Percentiles rank a stretch among this genome's conserved stretches.
Conservation (phyloP, 2,113 vertebrate genomes). For the Orthonyx spaldingii region DNA sequence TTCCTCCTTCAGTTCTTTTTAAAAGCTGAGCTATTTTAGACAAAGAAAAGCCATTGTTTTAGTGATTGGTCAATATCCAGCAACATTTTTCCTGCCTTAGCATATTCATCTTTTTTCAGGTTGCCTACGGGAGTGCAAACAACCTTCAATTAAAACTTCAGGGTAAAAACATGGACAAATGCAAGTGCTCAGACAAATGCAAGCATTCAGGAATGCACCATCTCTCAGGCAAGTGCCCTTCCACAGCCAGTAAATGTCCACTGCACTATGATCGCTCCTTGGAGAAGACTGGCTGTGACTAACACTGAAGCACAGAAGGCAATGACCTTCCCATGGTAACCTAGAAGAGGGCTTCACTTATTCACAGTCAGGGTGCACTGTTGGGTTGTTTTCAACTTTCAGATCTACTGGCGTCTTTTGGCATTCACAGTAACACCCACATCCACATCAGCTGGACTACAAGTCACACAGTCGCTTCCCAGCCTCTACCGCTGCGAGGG, state of each 20-base stretch:
- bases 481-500: neutral
- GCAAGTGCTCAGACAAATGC: neutral
- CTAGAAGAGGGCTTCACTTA: neutral
- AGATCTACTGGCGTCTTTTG: neutral
- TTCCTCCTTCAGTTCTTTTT: neutral
- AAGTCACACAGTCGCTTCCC: neutral
- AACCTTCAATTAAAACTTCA: neutral
- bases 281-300: neutral
- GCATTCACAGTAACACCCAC: fast-evolving
- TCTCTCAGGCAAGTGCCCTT: neutral
- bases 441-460: neutral
- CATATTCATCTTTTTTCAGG: neutral
- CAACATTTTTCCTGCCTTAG: neutral
- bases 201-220: neutral
- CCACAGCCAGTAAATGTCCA: neutral
- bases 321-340: neutral
- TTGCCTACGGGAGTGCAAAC: neutral
- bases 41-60: neutral
- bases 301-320: neutral
- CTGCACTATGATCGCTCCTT: neutral
- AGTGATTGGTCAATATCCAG: neutral
- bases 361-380: neutral
- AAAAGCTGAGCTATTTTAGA: neutral
- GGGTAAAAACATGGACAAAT: neutral
- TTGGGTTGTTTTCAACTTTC: neutral